Evolutionary conservation across 2,113 vertebrate genomes (phyloP), one percentile per base, ranked within the genome.

Genomic region (Sylvia atricapilla): DNA sequence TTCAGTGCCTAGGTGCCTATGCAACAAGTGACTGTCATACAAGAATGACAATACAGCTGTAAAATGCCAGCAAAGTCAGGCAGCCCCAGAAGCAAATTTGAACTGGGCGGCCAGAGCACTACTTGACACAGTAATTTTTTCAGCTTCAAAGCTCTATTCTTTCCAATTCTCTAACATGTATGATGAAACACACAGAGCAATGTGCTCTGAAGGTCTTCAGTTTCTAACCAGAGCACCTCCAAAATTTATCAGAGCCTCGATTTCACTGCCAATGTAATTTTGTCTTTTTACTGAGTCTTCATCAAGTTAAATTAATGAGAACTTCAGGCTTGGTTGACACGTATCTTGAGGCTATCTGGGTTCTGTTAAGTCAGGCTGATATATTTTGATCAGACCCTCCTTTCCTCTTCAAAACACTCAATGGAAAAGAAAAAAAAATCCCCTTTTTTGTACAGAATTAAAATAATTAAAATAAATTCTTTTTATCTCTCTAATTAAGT

Each of bases 381-480:
- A 0, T 19, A 70, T 93, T 89, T 87, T 90, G 43, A 41, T 64
- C 68, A 93, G 90, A 92, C 33, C 6, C 6, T 47, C 15, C 47
- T 69, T 55, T 27, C 21, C 21, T 62, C 46, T 67, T 86, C 46
- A 70, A 86, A 93, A 90, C 53, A 60, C 44, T 85, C 83, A 83
- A 63, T 25, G 86, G 66, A 89, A 94, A 82, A 89, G 25, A 27
- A 35, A n/a, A 72, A 74, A 75, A 89, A 75, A 80, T 5, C 3
- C 11, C 52, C 43, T 73, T 21, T 93, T 85, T 95, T 93, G 62
- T 76, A 83, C 75, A 89, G 94, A 97, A 97, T 93, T 94, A 97
- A 98, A 98, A 97, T 93, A 97, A 97, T 96, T 95, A 93, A 97
- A 97, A 97, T 93, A 89, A 96, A 95, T 94, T 94, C 74, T 89